These are phyloP conservation scores for Coboldia fuscipes DNA, from an alignment of 1,140 invertebrate genomes.

Conservation along the genomic window DNA sequence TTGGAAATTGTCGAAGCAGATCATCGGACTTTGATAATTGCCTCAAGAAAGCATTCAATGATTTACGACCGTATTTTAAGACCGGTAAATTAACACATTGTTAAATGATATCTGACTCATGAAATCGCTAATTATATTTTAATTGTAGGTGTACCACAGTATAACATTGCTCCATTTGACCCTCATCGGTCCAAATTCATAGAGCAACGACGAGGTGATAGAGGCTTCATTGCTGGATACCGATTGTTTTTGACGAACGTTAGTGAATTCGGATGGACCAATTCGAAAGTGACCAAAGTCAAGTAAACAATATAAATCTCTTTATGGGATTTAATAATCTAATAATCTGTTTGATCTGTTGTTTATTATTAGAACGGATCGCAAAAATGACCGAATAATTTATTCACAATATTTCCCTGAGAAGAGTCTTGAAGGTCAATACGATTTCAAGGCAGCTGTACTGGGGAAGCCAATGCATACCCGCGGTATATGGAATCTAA, in stretches of 20 bases:
- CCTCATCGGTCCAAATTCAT: conserved; percentile 44
- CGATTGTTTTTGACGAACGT: conserved; percentile 46
- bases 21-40: conserved; percentile 43
- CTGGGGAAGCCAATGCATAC: conserved; percentile 34
- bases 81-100: conserved; percentile 25
- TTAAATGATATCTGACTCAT: not conserved
- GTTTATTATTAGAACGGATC: conserved; percentile 35
- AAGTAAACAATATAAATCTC: conserved; percentile 23
- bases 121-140: conserved; percentile 1
- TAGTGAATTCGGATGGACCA: conserved; percentile 50
- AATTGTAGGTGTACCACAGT: conserved; percentile 38
- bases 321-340: not conserved
- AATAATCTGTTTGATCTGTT: not conserved
- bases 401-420: conserved; percentile 65
- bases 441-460: conserved; percentile 35
- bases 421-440: conserved; percentile 45
- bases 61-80: conserved; percentile 45
- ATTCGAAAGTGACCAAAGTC: conserved; percentile 53
- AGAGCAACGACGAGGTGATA: conserved; percentile 32
- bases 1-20: conserved; percentile 33
- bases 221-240: conserved; percentile 32
- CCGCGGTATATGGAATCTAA: conserved; percentile 46
- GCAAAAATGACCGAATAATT: conserved; percentile 33
- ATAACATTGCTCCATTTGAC: conserved; percentile 50
- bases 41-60: conserved; percentile 48